A percentile compares a stretch with the other conserved stretches of the same genome.
Conservation (phyloP, 2,797 vertebrate genomes). For the Carapus acus region DNA sequence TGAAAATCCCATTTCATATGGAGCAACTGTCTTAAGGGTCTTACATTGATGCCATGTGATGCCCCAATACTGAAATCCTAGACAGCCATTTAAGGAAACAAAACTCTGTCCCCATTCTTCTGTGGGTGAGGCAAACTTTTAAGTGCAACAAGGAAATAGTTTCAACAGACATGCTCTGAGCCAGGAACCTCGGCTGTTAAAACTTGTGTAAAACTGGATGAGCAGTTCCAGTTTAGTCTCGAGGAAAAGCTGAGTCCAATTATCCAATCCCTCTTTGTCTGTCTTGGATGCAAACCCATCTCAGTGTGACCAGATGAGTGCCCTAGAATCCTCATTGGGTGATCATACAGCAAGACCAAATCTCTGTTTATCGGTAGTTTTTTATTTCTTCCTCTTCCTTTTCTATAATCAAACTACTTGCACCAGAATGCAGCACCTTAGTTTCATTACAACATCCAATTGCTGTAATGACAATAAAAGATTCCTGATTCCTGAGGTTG, state of each 20-base stretch:
- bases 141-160: slow-evolving; percentile 54
- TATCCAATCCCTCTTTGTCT: slow-evolving; percentile 66
- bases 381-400: no score
- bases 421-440: no score
- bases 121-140: slow-evolving; percentile 49
- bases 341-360: slow-evolving; percentile 72
- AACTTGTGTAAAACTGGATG: slow-evolving; percentile 30
- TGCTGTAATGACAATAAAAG: no score
- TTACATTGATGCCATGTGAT: slow-evolving; percentile 72
- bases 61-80: slow-evolving; percentile 64
- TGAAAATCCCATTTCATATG: slow-evolving; percentile 67
- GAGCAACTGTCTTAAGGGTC: slow-evolving; percentile 72
- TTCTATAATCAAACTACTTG: no score
- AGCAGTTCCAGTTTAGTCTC: slow-evolving; percentile 55
- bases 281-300: slow-evolving; percentile 72
- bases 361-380: slow-evolving; percentile 75
- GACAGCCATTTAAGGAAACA: slow-evolving; percentile 71
- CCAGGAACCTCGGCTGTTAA: slow-evolving; percentile 51
- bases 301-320: slow-evolving; percentile 70
- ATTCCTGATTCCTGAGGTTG: no score
- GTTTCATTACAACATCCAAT: no score
- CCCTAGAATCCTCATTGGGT: slow-evolving; percentile 70
- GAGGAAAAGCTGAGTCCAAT: slow-evolving; percentile 64
- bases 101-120: slow-evolving; percentile 60
- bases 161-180: slow-evolving; percentile 69